Base-by-base conservation (phyloP, 2,113 vertebrate genomes). In the Hemiscyllium ocellatum region DNA sequence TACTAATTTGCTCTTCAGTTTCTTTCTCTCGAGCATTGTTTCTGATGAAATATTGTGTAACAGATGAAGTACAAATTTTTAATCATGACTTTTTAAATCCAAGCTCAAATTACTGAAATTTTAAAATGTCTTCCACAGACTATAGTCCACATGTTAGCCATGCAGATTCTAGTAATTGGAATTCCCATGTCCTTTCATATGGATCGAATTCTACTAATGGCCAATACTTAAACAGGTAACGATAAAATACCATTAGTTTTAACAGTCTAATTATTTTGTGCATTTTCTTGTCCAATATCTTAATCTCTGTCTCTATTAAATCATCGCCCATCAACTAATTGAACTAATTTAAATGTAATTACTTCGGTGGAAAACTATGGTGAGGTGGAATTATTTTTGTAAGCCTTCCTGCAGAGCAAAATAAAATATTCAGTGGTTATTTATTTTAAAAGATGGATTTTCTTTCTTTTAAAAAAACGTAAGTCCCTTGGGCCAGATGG, bases 71-170 rank as follows among this genome's bases (percentile, higher is more conserved):
- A 47, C 20, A 7, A 42, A 86, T 86, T 33, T 86, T 3, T 29
- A 22, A 72, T 22, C 24, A 29, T 72, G 56, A 61, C 26, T 72
- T 26, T 72, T 72, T 72, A 70, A 70, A 70, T 70, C 69, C 70
- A 72, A 72, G 17, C 4, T 66, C 33, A 91, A 37, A n/a, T 91
- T 91, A 19, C 42, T 95, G 8, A 95, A 95, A 95, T 70, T 1
- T 95, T 61, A 61, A 3, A 24, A 50, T 72, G 42, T 95, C 50
- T 95, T 95, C 26, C 69, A 29, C 93, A 99, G 99, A 99, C 97
- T 99, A 99, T 96, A 98, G 98, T 96, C 97, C 98, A 72, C 98
- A 98, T 95, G 97, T 98, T 96, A 98, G 98, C 97, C 98, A 98
- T 96, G 96, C 98, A 70, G 98, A 99, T 97, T 98, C 98, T 96